Evolutionary conservation across 2,888 invertebrate genomes (phyloP), one percentile per base, ranked within the genome.

Genomic region (Aleiodes testaceus): DNA sequence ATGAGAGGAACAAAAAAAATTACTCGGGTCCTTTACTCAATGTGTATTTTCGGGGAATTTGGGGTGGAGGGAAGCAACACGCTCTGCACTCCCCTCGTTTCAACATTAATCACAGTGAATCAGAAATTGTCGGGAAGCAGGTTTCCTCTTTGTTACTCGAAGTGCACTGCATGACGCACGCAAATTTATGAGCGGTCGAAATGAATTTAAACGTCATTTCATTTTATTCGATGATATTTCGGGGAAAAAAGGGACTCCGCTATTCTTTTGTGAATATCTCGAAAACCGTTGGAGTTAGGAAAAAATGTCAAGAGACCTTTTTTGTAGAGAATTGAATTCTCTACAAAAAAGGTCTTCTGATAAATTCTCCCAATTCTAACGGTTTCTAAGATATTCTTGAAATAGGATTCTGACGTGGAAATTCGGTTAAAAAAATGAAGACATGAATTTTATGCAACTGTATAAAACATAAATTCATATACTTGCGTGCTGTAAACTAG

Each of bases 21-120:
- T 0, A 42, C 45, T 26, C 30, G 42, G 36, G 49, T 52, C 16
- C 50, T 66, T 53, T 14, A 47, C 16, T 26, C 18, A 50, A 65
- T 61, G 55, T 61, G 42, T 66, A 53, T 59, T 26, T 36, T 50
- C 22, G 55, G 36, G 59, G 64, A 50, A 22, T 55, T 18, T 6
- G 47, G 52, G 52, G 18, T 49, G 30, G 47, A 67, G 64, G 26
- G 63, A 67, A 16, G 52, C 26, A 49, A 53, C n/a, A 47, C 49
- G n/a, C 16, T 61, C 30, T 47, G 61, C 26, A 30, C 66, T 59
- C 70, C 61, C 59, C n/a, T 26, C 26, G 14, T 61, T 50, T 49
- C 12, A 36, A 47, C 65, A 66, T 71, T 68, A 68, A 66, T 68
- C 66, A 71, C 71, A 30, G 71, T 68, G 64, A 71, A 71, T 71